Evolutionary conservation across 2,888 invertebrate species (phyloP).

Genomic region (Slavum lentiscoides): DNA sequence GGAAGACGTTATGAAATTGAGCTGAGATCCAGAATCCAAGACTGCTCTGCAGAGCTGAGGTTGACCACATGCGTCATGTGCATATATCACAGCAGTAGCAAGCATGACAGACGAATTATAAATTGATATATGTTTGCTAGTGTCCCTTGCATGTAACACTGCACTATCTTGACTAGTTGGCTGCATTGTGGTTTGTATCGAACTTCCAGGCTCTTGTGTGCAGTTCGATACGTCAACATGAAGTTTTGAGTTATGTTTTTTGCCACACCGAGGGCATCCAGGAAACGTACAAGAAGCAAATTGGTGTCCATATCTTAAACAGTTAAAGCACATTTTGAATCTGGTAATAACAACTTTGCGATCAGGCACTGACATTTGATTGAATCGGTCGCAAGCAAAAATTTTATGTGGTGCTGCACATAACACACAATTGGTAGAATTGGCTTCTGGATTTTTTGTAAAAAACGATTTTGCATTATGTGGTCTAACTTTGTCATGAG

Average conservation of each 20-base stretch:
- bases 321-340: slow-evolving; percentile 3
- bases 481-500: not conserved
- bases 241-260: not conserved
- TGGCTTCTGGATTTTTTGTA: not conserved
- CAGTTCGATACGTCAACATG: not conserved
- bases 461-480: not conserved
- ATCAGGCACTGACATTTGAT: not conserved
- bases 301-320: not conserved
- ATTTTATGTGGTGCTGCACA: not conserved
- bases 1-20: not conserved
- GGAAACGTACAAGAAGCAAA: not conserved
- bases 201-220: not conserved
- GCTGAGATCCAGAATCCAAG: not conserved
- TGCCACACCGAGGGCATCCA: not conserved
- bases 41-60: not conserved
- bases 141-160: not conserved
- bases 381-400: not conserved
- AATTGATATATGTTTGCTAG: not conserved
- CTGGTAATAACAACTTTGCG: not conserved
- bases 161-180: not conserved
- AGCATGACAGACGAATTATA: not conserved
- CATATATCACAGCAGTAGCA: slow-evolving; percentile 7
- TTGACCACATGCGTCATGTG: not conserved
- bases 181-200: not conserved
- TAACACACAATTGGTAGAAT: not conserved